Conservation (phyloP, 2,113 vertebrate species). For the Psammodynastes pulverulentus region DNA sequence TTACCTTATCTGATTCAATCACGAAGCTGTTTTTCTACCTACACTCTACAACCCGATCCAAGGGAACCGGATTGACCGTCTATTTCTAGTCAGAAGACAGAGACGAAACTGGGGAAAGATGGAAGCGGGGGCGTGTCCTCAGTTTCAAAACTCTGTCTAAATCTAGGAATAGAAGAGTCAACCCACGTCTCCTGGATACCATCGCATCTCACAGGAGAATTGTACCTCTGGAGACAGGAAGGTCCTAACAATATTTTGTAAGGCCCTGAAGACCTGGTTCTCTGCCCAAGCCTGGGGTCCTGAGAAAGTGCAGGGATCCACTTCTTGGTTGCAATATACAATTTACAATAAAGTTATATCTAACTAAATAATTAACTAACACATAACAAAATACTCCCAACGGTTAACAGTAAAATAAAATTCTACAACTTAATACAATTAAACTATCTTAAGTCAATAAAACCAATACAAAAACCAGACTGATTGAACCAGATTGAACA, state of each 20-base stretch:
- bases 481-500: not conserved
- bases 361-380: not conserved
- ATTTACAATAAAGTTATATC: not conserved
- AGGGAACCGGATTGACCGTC: too few relatives aligned
- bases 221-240: not conserved
- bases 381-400: not conserved
- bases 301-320: not conserved
- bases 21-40: too few relatives aligned
- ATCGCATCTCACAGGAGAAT: too few relatives aligned
- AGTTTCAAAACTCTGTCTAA: too few relatives aligned
- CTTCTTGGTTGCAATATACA: not conserved
- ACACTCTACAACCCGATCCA: too few relatives aligned
- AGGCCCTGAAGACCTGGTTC: not conserved
- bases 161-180: too few relatives aligned
- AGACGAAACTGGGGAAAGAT: too few relatives aligned
- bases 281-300: not conserved
- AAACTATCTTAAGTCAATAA: not conserved
- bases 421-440: not conserved
- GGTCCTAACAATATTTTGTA: not conserved
- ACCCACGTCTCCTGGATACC: too few relatives aligned
- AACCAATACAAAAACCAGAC: not conserved
- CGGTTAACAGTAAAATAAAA: not conserved
- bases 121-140: too few relatives aligned
- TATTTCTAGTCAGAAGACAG: too few relatives aligned
- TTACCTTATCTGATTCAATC: too few relatives aligned